A percentile compares a stretch with the other conserved stretches of the same genome.
Evolutionary conservation across 2,888 invertebrate genomes (phyloP).

Genomic region (Hedychridium roseum): DNA sequence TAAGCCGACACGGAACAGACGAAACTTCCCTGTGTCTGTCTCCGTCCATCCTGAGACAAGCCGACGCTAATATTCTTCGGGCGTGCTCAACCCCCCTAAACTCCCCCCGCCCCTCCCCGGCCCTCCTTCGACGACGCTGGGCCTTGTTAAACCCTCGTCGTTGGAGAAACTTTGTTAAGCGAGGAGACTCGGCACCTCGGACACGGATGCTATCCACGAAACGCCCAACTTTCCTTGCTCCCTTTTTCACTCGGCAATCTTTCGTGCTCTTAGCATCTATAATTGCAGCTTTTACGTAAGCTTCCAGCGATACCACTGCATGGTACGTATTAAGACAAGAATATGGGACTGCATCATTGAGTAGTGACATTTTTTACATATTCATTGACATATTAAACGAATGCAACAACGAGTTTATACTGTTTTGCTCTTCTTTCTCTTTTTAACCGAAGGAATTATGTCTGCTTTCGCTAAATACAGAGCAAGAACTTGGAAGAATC

Average conservation of each 20-base stretch:
- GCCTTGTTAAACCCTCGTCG: conserved; percentile 14
- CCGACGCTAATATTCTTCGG: conserved; percentile 26
- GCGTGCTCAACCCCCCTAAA: background rate
- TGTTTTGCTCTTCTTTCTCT: no score
- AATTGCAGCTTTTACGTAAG: no score
- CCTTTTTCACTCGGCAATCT: background rate
- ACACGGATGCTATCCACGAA: conserved; percentile 1
- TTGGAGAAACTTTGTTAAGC: conserved; percentile 13
- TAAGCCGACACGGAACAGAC: no score
- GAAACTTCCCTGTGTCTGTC: no score
- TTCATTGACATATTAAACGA: no score
- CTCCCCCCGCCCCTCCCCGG: conserved; percentile 9
- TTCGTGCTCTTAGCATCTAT: no score
- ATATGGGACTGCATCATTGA: no score
- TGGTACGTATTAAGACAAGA: no score
- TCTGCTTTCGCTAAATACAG: background rate
- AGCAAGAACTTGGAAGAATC: background rate
- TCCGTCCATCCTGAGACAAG: conserved; percentile 23
- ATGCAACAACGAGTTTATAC: no score
- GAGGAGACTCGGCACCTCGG: background rate
- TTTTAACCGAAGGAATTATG: no score
- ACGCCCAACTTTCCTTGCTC: background rate
- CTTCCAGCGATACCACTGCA: no score
- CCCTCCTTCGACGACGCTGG: background rate
- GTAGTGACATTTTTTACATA: no score